Evolutionary conservation across 2,888 invertebrate genomes (phyloP), one percentile per base, ranked within the genome.

Genomic region (Nemotelus nigrinus): DNA sequence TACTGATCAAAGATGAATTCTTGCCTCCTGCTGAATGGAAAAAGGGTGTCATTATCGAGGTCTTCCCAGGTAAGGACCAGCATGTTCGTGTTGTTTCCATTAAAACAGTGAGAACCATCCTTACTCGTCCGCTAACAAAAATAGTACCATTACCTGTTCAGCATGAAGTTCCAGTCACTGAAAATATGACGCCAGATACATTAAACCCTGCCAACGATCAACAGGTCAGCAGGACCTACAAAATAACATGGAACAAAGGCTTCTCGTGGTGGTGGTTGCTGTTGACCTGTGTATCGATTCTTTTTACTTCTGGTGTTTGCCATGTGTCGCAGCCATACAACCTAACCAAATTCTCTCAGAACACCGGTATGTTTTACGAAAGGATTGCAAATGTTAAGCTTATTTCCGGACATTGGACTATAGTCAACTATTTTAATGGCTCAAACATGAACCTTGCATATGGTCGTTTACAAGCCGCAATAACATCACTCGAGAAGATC

Each of bases 221-320:
- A n/a, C n/a, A n/a, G n/a, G n/a, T n/a, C n/a, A n/a, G n/a, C n/a
- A n/a, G n/a, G n/a, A n/a, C n/a, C n/a, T n/a, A n/a, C n/a, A n/a
- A n/a, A n/a, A n/a, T n/a, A n/a, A n/a, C n/a, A 50, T 50, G 53
- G 8, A 50, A 50, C 53, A 50, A 50, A 50, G 8, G 8, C 53
- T 50, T 50, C 53, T 50, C 3, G 82, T 50, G 53, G 8, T 50
- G 53, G 5, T 50, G 53, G 53, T 50, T 50, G 5, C 5, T 8
- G 53, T 8, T 50, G 53, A 6, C 8, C 5, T 50, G 53, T 8
- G 5, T 6, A 8, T 6, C 53, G 6, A 50, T 50, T 50, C 6
- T 50, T 50, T 6, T 50, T 5, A 50, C 5, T 50, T 8, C 53
- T 50, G 53, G 53, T 6, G 8, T 50, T 8, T 50, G 53, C 8